A percentile compares a stretch with the other conserved stretches of the same genome.
These are phyloP conservation scores for Lithosia quadra DNA, from an alignment of 2,888 invertebrate genomes.

Conservation along the genomic window DNA sequence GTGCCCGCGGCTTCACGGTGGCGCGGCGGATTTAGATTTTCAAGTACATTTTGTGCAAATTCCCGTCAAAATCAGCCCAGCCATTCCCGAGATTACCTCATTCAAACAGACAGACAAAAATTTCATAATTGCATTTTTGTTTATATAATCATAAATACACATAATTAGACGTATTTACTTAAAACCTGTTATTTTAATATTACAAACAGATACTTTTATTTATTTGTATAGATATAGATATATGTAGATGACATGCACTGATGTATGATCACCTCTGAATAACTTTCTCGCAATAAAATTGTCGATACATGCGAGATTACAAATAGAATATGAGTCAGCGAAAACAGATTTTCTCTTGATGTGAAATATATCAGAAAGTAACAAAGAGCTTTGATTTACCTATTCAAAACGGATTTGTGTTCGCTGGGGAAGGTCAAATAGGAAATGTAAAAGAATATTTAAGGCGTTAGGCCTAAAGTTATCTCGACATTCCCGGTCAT, in stretches of 20 bases:
- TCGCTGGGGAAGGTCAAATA: slow-evolving; percentile 58
- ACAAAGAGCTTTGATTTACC: slow-evolving; percentile 62
- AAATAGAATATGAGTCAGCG: slow-evolving; percentile 45
- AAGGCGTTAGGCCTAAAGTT: slow-evolving; percentile 68
- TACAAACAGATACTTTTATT: too few species aligned
- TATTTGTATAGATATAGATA: too few species aligned
- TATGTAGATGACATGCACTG: slow-evolving; percentile 20
- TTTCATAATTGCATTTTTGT: too few species aligned
- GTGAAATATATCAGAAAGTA: slow-evolving; percentile 54
- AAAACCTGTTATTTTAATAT: too few species aligned
- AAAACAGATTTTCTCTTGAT: slow-evolving; percentile 49
- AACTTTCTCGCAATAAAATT: slow-evolving; percentile 43
- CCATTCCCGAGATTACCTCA: too few species aligned
- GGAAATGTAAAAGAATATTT: slow-evolving; percentile 64
- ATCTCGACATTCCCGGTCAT: slow-evolving; percentile 77
- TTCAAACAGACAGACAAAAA: too few species aligned
- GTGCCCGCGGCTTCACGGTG: too few species aligned
- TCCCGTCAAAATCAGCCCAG: too few species aligned
- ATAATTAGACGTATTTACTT: too few species aligned
- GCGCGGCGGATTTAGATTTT: too few species aligned
- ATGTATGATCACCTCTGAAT: slow-evolving; percentile 39
- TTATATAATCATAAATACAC: too few species aligned
- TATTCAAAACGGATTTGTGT: slow-evolving; percentile 59
- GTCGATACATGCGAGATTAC: slow-evolving; percentile 44
- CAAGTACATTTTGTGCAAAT: too few species aligned